A percentile compares a stretch with the other conserved stretches of the same genome.
phyloP scores from a whole-genome alignment of 1,140 invertebrate genomes.

The Hylaeus anthracinus region DNA sequence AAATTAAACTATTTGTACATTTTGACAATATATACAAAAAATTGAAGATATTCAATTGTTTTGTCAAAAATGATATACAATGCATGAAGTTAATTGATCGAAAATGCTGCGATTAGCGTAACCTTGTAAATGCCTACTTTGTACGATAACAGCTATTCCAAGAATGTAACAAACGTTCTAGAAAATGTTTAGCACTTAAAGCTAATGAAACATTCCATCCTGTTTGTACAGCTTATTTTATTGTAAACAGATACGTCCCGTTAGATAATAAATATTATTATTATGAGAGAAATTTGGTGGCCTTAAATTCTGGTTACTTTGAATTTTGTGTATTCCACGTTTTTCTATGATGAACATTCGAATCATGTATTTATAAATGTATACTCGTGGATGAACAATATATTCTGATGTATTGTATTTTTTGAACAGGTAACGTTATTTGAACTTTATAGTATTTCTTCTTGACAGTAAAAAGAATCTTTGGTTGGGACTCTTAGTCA shows the following conservation, averaged over 20 bases:
- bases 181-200: constrained; percentile 45
- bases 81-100: constrained; percentile 41
- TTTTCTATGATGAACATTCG: constrained; percentile 18
- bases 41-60: constrained; percentile 24
- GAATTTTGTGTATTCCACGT: constrained; percentile 24
- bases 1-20: constrained; percentile 46
- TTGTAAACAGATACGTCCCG: constrained; percentile 64
- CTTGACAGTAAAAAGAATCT: constrained; percentile 38
- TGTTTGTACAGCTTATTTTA: constrained; percentile 69
- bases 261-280: constrained; percentile 66
- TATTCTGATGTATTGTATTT: constrained; percentile 16
- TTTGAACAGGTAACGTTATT: constrained; percentile 14
- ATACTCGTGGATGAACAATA: constrained; percentile 3
- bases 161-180: constrained; percentile 55
- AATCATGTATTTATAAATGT: constrained; percentile 40
- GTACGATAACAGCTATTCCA: constrained; percentile 57
- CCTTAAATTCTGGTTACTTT: constrained; percentile 62
- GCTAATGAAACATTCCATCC: constrained; percentile 67
- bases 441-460: constrained; percentile 34
- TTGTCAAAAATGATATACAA: constrained; percentile 42
- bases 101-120: constrained; percentile 21
- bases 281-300: constrained; percentile 63
- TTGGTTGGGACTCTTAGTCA: constrained; percentile 18
- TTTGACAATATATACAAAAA: constrained; percentile 45
- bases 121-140: constrained; percentile 55